Evolutionary conservation across 2,113 vertebrate genomes (phyloP), one percentile per base, ranked within the genome.

Genomic region (Ascaphus truei): DNA sequence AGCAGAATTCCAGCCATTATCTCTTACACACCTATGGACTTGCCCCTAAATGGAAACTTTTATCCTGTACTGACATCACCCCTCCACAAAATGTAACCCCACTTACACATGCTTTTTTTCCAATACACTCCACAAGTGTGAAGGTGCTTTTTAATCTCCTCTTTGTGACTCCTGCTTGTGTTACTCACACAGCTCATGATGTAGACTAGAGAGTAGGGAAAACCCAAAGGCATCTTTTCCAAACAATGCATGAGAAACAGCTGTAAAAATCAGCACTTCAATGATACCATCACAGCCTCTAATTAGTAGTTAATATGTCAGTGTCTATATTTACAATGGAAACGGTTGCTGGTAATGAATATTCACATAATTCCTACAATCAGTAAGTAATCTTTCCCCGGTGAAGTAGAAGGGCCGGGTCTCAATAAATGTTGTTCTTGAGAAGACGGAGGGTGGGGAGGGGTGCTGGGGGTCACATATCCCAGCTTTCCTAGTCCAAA

Each of bases 1-100:
- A 71, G 62, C 72, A 31, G 55, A 3, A 74, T 78, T 73, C 71
- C 75, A 73, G 71, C 71, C 73, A 45, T 57, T 10, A 0, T 4
- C 50, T 1, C 25, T 23, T 18, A 67, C 33, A 23, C 51, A 67
- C 53, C 53, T 58, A 25, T 9, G 20, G 22, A 51, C 33, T 33
- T 56, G 23, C 37, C 52, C 27, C 34, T 51, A 15, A 7, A 37
- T 66, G 62, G 50, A 66, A 66, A 66, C 18, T 23, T 27, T 33
- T 23, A 37, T 58, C 41, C 15, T 22, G 25, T 34, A 3, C 15
- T 65, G 65, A 68, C 65, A 58, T 68, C 53, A 68, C 22, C 23
- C 45, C 48, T 58, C n/a, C n/a, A n/a, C n/a, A 31, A 52, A 36
- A 43, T 16, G 30, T 12, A 37, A 58, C 22, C 20, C 53, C 25